Conservation (phyloP, 2,888 invertebrate species). For the Xanthorhoe spadicearia region DNA sequence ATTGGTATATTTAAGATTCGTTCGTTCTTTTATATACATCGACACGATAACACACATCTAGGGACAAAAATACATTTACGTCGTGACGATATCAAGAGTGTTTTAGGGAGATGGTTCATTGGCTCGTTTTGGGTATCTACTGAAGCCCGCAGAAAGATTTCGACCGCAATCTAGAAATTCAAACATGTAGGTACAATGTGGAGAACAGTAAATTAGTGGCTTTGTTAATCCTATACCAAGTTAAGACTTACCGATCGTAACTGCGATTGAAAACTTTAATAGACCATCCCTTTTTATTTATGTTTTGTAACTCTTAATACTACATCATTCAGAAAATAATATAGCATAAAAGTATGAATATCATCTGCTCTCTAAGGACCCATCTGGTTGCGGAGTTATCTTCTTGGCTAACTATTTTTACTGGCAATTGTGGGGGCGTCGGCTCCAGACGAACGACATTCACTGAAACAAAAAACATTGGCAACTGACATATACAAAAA, state of each 20-base stretch:
- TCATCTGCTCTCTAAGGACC: constrained; percentile 44
- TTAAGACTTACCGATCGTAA: no score
- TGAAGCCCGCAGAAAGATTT: background rate
- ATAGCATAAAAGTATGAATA: constrained; percentile 58
- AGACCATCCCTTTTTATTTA: no score
- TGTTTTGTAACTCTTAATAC: background rate
- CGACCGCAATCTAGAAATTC: no score
- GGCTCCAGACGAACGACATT: constrained; percentile 77
- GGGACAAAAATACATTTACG: background rate
- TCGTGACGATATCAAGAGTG: background rate
- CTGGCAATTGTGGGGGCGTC: constrained; percentile 75
- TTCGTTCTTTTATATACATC: background rate
- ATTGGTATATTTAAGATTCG: background rate
- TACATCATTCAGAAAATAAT: constrained; percentile 51
- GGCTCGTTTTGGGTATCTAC: background rate
- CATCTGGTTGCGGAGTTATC: constrained; percentile 57
- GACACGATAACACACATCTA: constrained; percentile 7
- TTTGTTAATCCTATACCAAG: no score
- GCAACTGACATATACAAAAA: no score
- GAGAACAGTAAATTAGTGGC: no score
- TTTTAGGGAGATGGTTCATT: background rate
- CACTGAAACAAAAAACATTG: constrained; percentile 63
- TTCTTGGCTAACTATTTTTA: constrained; percentile 73
- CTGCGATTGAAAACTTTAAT: no score
- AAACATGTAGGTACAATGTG: no score